Evolutionary conservation across 2,888 invertebrate species (phyloP).

Genomic region (Caenorhabditis angaria): DNA sequence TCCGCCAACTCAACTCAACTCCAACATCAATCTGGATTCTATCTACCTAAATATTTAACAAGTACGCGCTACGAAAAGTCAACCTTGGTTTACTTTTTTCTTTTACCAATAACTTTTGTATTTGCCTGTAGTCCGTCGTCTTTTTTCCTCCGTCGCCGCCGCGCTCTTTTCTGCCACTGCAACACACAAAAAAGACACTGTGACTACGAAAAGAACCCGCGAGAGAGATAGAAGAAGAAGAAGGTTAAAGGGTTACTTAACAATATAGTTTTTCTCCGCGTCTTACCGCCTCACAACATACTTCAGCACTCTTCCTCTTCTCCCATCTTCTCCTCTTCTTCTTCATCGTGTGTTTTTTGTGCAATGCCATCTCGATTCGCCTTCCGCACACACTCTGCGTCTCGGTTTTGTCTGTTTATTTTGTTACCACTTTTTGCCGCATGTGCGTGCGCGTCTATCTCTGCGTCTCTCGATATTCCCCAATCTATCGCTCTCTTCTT

Average conservation of each 20-base stretch:
- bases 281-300: constrained; percentile 29
- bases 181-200: no score
- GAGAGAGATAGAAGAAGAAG: background rate
- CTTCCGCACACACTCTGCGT: constrained; percentile 24
- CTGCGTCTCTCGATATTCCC: constrained; percentile 8
- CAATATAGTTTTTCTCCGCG: constrained; percentile 1
- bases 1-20: background rate
- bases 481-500: background rate
- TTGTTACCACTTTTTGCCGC: constrained; percentile 44
- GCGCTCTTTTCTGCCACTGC: no score
- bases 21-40: background rate
- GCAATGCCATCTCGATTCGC: constrained; percentile 26
- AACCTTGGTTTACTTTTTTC: background rate
- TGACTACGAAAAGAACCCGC: no score
- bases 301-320: constrained; percentile 32
- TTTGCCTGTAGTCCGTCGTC: constrained; percentile 2
- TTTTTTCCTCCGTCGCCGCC: background rate
- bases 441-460: constrained; percentile 14
- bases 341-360: constrained; percentile 17
- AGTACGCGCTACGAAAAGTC: background rate
- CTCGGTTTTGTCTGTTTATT: constrained; percentile 35
- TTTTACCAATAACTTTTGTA: background rate
- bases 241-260: constrained; percentile 4
- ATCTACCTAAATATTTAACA: background rate
- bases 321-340: constrained; percentile 14